Conservation (phyloP, 2,888 invertebrate species). For the Callinectes sapidus region DNA sequence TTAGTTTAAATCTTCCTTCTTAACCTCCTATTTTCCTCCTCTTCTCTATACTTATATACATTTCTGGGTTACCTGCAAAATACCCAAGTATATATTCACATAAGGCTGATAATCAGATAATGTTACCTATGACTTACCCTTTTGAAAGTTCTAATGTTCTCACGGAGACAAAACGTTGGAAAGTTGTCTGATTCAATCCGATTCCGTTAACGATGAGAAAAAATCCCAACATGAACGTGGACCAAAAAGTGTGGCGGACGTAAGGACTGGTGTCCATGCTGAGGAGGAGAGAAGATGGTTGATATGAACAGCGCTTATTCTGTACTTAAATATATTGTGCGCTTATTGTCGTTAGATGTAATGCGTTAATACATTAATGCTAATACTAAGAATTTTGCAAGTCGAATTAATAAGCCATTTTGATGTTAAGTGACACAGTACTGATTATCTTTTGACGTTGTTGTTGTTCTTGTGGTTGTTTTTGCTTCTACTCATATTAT, state of each 20-base stretch:
- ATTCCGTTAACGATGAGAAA: conserved; percentile 15
- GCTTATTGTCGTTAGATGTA: background rate
- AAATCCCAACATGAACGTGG: conserved; percentile 26
- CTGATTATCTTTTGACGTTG: background rate
- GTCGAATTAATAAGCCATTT: background rate
- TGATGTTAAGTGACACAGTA: background rate
- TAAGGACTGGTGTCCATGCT: conserved; percentile 48
- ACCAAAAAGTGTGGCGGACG: conserved; percentile 57
- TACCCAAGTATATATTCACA: too few species aligned
- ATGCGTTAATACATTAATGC: too few species aligned
- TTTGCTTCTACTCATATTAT: too few species aligned
- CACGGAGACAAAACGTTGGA: conserved; percentile 49
- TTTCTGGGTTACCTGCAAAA: too few species aligned
- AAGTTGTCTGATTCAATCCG: conserved; percentile 36
- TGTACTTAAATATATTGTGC: background rate
- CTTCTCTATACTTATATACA: too few species aligned
- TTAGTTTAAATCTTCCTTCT: background rate
- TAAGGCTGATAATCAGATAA: too few species aligned
- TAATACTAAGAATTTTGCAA: background rate
- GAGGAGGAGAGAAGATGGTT: background rate
- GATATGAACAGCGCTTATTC: background rate
- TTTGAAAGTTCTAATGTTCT: background rate
- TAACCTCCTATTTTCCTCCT: too few species aligned
- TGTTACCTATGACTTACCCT: background rate
- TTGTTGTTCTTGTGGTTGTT: background rate